Percentiles rank a stretch among this genome's conserved stretches.
Evolutionary conservation across 2,888 invertebrate species (phyloP).

Genomic region (Troides oblongomaculatus): DNA sequence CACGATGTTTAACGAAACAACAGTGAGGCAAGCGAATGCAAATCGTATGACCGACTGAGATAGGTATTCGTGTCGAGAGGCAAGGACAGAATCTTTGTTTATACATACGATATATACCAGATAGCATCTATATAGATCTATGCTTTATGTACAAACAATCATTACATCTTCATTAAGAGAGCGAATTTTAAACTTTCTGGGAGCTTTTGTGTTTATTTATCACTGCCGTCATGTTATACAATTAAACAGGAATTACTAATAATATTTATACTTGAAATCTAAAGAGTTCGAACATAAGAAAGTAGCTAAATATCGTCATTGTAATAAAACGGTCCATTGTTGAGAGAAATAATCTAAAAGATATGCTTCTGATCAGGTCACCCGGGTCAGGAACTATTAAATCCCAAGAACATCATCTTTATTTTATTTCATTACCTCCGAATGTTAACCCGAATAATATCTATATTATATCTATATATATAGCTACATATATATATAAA

Average conservation of each 20-base stretch:
- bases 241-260: neutral
- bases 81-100: constrained; percentile 44
- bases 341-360: too few relatives aligned
- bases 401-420: too few relatives aligned
- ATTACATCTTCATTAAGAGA: neutral
- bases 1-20: constrained; percentile 36
- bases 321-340: too few relatives aligned
- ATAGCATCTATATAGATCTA: neutral
- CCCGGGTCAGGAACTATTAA: too few relatives aligned
- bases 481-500: too few relatives aligned
- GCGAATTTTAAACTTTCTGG: neutral
- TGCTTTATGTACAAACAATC: neutral
- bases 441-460: too few relatives aligned
- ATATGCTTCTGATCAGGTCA: too few relatives aligned
- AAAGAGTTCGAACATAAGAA: neutral
- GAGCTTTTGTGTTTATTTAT: neutral
- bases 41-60: constrained; percentile 44
- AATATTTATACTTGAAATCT: neutral
- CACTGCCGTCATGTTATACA: neutral
- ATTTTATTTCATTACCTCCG: too few relatives aligned
- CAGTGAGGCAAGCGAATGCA: constrained; percentile 44
- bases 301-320: too few relatives aligned
- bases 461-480: too few relatives aligned
- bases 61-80: constrained; percentile 47
- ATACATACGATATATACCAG: constrained; percentile 2